Evolutionary conservation across 2,797 vertebrate species (phyloP).

Genomic region (Sebastes vulpes): DNA sequence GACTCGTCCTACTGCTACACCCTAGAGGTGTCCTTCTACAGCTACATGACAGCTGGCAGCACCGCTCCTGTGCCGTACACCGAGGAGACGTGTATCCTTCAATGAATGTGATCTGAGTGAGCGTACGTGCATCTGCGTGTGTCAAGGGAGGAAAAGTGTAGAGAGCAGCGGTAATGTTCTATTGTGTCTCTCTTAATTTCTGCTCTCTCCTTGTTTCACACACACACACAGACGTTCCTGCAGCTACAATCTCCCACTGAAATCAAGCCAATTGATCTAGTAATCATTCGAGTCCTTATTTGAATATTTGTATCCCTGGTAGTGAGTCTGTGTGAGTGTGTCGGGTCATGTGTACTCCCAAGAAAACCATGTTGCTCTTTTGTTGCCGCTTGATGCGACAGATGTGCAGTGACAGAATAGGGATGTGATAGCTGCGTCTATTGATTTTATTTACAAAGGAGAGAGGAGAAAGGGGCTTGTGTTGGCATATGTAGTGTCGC

Average conservation of each 20-base stretch:
- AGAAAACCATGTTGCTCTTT: conserved; percentile 72
- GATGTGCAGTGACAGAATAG: conserved; percentile 75
- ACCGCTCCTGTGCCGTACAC: conserved; percentile 92
- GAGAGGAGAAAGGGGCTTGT: conserved; percentile 45
- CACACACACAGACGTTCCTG: neutral
- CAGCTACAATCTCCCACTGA: conserved; percentile 32
- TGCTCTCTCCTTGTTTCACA: conserved; percentile 1
- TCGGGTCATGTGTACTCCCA: conserved; percentile 51
- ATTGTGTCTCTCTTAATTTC: conserved; percentile 3
- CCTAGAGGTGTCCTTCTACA: conserved; percentile 98
- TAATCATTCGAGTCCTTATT: conserved; percentile 68
- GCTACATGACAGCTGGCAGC: conserved; percentile 90
- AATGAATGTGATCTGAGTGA: neutral
- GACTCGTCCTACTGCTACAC: conserved; percentile 98
- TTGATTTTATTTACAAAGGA: conserved; percentile 80
- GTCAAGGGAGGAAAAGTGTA: neutral
- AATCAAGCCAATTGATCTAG: conserved; percentile 62
- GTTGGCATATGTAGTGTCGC: conserved; percentile 30
- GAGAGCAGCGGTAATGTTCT: neutral
- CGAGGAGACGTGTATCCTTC: conserved; percentile 97
- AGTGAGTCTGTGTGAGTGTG: conserved; percentile 16
- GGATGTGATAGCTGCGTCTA: conserved; percentile 69
- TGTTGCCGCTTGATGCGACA: conserved; percentile 75
- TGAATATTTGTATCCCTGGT: conserved; percentile 25
- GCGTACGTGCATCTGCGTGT: neutral